These are phyloP conservation scores for Andrena minutula DNA, from an alignment of 2,888 invertebrate genomes.

Conservation along the genomic window DNA sequence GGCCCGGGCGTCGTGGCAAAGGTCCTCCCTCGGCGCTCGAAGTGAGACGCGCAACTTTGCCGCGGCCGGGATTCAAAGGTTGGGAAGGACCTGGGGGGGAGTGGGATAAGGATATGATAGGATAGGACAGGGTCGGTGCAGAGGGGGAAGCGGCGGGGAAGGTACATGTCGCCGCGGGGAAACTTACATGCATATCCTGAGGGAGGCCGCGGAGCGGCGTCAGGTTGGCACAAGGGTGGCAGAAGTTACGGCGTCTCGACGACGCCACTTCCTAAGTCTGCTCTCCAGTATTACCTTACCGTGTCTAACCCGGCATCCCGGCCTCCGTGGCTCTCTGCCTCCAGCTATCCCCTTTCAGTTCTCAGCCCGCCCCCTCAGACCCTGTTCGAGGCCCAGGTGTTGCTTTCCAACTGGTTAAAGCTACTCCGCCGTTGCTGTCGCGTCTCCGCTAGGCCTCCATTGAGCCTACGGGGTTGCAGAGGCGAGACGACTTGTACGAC, in stretches of 20 bases:
- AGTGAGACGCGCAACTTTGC: conserved; percentile 34
- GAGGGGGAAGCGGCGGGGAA: conserved; percentile 33
- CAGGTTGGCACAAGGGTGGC: conserved; percentile 81
- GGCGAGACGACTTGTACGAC: conserved; percentile 64
- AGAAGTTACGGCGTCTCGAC: conserved; percentile 84
- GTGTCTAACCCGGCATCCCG: conserved; percentile 65
- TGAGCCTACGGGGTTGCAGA: conserved; percentile 54
- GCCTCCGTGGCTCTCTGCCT: conserved; percentile 32
- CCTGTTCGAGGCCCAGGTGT: conserved; percentile 73
- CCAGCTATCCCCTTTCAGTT: conserved; percentile 45
- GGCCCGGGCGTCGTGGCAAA: conserved; percentile 11
- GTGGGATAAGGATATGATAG: conserved; percentile 75
- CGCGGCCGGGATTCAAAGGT: conserved; percentile 40
- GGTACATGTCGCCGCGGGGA: conserved; percentile 79
- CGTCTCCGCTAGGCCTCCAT: conserved; percentile 33
- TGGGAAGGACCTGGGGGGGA: conserved; percentile 1
- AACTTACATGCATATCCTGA: conserved; percentile 79
- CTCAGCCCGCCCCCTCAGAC: conserved; percentile 21
- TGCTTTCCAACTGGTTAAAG: conserved; percentile 71
- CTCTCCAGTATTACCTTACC: conserved; percentile 73
- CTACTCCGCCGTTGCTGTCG: conserved; percentile 66
- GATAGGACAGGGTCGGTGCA: conserved; percentile 69
- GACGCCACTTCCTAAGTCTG: conserved; percentile 82
- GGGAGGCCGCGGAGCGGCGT: conserved; percentile 74
- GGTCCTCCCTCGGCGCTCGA: conserved; percentile 19